Conservation (phyloP, 2,113 vertebrate species). For the Macquaria ambigua region DNA sequence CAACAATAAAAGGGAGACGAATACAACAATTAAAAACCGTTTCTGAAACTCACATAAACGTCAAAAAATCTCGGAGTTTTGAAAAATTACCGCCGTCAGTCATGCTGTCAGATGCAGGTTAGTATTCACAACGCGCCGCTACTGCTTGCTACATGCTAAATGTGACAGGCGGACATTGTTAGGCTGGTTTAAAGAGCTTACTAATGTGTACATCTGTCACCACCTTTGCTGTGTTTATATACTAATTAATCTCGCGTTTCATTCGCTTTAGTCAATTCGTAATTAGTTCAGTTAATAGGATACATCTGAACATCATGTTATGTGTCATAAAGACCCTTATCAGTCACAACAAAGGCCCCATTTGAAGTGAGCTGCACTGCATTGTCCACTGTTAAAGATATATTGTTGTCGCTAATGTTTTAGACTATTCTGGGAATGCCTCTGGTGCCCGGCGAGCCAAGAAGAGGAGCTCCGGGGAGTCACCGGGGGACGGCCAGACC, state of each 20-base stretch:
- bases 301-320: neutral
- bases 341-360: slow-evolving; percentile 5
- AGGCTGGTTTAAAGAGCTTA: slow-evolving; percentile 44
- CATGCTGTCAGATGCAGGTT: slow-evolving; percentile 84
- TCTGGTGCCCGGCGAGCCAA: slow-evolving; percentile 87
- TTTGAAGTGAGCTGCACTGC: neutral
- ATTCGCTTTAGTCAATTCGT: neutral
- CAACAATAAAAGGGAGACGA: slow-evolving; percentile 63
- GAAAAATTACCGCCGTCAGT: neutral
- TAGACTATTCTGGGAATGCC: slow-evolving; percentile 84
- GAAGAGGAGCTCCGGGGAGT: slow-evolving; percentile 88
- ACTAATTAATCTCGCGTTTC: neutral
- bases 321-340: neutral
- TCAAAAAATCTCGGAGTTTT: neutral
- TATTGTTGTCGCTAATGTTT: neutral
- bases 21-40: neutral
- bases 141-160: slow-evolving; percentile 64
- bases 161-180: slow-evolving; percentile 45
- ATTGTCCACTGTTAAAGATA: neutral
- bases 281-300: too few relatives aligned
- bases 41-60: neutral
- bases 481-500: slow-evolving; percentile 87
- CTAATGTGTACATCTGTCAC: neutral
- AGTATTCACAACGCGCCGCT: slow-evolving; percentile 25
- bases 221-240: neutral